A percentile compares a stretch with the other conserved stretches of the same genome.
phyloP scores from a whole-genome alignment of 1,140 invertebrate species.

The Lethrus apterus region DNA sequence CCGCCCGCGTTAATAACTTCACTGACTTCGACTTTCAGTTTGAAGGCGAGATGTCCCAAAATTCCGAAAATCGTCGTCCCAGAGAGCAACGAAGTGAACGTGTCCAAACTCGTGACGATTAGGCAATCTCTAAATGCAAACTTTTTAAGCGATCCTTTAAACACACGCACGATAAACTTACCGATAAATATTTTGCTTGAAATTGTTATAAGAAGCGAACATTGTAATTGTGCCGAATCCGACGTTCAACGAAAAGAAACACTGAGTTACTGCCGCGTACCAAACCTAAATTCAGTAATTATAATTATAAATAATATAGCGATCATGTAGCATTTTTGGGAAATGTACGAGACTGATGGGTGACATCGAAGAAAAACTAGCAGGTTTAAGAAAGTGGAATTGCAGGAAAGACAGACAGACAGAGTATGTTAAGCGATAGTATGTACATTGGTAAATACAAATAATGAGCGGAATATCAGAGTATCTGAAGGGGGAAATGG shows the following conservation, averaged over 20 bases:
- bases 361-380: no score
- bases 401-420: no score
- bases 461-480: no score
- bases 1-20: constrained; percentile 32
- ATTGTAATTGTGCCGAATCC: constrained; percentile 64
- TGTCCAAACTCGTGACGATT: constrained; percentile 64
- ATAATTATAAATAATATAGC: neutral
- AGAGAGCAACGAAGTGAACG: constrained; percentile 68
- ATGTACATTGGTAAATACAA: no score
- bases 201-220: constrained; percentile 70
- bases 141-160: no score
- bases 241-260: constrained; percentile 70
- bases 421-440: no score
- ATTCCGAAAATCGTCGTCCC: constrained; percentile 78
- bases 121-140: constrained; percentile 52
- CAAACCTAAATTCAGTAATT: constrained; percentile 51
- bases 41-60: constrained; percentile 60
- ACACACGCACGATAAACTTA: constrained; percentile 34
- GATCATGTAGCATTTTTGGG: no score
- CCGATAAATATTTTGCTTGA: constrained; percentile 79
- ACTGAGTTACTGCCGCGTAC: constrained; percentile 75
- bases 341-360: no score
- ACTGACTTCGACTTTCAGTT: constrained; percentile 44
- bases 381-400: no score
- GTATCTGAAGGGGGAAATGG: no score